Percentiles rank a stretch among this genome's conserved stretches.
Conservation (phyloP, 92 coral and sea anemone species). For the Epizoanthus ramosus region DNA sequence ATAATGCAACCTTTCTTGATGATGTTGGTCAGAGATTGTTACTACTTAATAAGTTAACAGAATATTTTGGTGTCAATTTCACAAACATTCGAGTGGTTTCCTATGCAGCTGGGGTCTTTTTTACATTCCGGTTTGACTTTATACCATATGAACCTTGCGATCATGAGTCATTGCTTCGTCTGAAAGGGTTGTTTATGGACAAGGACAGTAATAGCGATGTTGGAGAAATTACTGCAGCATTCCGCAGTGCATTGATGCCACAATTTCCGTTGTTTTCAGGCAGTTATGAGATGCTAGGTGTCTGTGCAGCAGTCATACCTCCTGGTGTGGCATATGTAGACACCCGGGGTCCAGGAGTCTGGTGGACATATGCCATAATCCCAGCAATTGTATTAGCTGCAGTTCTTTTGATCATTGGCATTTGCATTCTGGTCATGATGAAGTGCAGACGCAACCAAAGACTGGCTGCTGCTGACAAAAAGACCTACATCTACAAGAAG, state of each 20-base stretch:
- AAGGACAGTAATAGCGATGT: constrained; percentile 56
- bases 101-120: constrained; percentile 69
- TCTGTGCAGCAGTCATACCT: constrained; percentile 44
- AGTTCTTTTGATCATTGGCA: constrained; percentile 80
- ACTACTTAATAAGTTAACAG: constrained; percentile 68
- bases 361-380: constrained; percentile 97
- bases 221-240: constrained; percentile 45
- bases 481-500: constrained; percentile 87
- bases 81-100: constrained; percentile 71
- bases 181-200: constrained; percentile 49
- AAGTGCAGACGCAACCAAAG: constrained; percentile 77
- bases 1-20: constrained; percentile 72
- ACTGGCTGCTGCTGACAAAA: constrained; percentile 76
- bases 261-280: constrained; percentile 71
- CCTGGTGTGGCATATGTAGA: constrained; percentile 52
- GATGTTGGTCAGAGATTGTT: constrained; percentile 73
- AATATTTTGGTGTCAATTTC: constrained; percentile 67
- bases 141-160: constrained; percentile 66
- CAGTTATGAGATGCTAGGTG: constrained; percentile 56
- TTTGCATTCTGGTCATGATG: constrained; percentile 77
- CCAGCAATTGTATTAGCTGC: constrained; percentile 94
- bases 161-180: constrained; percentile 17
- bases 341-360: constrained; percentile 63
- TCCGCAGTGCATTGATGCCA: constrained; percentile 57
- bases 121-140: constrained; percentile 73